These are phyloP conservation scores for Alauda arvensis DNA, from an alignment of 2,797 vertebrate species.

Conservation along the genomic window DNA sequence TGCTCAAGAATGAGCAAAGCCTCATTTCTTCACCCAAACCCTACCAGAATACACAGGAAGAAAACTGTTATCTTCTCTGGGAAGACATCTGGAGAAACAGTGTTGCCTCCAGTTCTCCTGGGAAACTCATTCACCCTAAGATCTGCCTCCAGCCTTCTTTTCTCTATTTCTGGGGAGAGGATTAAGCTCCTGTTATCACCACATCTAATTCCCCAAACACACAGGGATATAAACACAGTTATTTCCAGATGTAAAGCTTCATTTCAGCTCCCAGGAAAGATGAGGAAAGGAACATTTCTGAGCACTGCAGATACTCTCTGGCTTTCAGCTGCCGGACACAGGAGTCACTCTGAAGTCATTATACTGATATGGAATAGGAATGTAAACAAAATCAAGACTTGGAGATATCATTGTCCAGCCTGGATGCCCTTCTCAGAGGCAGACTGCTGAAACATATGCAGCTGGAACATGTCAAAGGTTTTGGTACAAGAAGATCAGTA, in stretches of 20 bases:
- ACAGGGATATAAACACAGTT: background rate
- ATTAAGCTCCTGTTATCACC: background rate
- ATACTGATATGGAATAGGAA: conserved; percentile 41
- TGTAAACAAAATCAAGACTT: conserved; percentile 48
- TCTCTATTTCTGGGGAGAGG: background rate
- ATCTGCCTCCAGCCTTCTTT: background rate
- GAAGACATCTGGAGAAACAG: background rate
- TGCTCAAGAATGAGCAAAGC: background rate
- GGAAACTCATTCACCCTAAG: background rate
- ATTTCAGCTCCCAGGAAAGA: background rate
- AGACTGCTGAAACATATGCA: background rate
- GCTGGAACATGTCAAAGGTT: background rate
- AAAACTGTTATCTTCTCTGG: background rate
- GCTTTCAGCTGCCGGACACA: background rate
- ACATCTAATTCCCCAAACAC: background rate
- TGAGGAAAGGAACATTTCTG: background rate
- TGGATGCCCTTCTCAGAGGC: background rate
- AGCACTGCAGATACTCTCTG: background rate
- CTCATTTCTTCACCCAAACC: background rate
- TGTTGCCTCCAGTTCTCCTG: background rate
- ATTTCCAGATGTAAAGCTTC: background rate
- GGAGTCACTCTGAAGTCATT: background rate
- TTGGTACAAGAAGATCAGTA: background rate
- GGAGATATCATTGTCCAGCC: background rate
- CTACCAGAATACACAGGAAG: background rate